Conservation (phyloP, 2,113 vertebrate species). For the Electrona antarctica region DNA sequence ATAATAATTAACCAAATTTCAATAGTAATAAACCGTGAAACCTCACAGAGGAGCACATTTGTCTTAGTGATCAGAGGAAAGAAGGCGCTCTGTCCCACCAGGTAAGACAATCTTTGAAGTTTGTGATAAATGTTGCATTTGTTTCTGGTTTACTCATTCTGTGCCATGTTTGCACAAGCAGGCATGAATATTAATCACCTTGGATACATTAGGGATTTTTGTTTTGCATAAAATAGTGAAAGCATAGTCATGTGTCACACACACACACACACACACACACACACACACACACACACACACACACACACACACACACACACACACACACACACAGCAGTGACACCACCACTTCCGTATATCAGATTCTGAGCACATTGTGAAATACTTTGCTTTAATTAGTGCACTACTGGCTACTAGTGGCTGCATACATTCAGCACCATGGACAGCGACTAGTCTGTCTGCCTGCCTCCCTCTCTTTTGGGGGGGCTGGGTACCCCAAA, state of each 20-base stretch:
- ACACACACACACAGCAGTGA: too few species aligned
- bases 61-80: slow-evolving; percentile 3
- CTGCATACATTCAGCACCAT: too few species aligned
- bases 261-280: too few species aligned
- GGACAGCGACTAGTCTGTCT: too few species aligned
- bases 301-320: neutral
- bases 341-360: too few species aligned
- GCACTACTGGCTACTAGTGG: too few species aligned
- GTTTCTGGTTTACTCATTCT: neutral
- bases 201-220: neutral
- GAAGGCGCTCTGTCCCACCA: slow-evolving; percentile 10
- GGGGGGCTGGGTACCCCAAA: too few species aligned
- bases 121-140: neutral
- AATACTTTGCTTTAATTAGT: too few species aligned
- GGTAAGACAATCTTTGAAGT: slow-evolving; percentile 32
- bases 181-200: neutral
- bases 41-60: neutral
- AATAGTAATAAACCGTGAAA: neutral
- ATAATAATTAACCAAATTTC: slow-evolving; percentile 13
- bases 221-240: neutral
- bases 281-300: neutral
- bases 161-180: neutral
- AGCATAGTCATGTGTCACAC: too few species aligned
- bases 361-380: too few species aligned
- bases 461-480: too few species aligned